phyloP scores from a whole-genome alignment of 2,888 invertebrate species.

The Charanyca ferruginea region DNA sequence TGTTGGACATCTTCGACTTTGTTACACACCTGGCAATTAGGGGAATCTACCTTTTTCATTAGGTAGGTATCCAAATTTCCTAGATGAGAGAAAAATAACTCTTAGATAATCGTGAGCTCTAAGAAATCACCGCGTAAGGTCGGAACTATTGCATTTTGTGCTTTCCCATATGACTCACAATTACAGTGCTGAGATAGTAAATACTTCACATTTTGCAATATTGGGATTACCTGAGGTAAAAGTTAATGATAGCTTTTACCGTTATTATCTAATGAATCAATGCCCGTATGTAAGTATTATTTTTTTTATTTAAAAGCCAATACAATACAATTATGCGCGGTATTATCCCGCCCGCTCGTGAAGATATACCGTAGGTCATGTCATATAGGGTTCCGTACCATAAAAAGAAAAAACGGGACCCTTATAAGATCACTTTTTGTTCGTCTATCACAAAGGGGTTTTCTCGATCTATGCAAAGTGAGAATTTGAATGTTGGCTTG shows the following conservation, averaged over 20 bases:
- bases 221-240: too few species aligned
- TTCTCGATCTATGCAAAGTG: neutral
- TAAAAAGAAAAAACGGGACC: neutral
- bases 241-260: neutral
- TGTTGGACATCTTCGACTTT: too few species aligned
- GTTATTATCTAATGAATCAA: slow-evolving; percentile 10
- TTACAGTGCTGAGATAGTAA: too few species aligned
- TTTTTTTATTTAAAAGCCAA: slow-evolving; percentile 19
- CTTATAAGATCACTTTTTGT: neutral
- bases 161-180: neutral
- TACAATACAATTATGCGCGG: slow-evolving; percentile 4
- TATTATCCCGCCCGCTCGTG: neutral
- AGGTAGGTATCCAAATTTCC: too few species aligned
- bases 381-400: neutral
- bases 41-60: too few species aligned
- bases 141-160: neutral
- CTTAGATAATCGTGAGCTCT: too few species aligned
- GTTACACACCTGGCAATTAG: too few species aligned
- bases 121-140: neutral
- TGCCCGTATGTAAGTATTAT: neutral
- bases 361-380: neutral
- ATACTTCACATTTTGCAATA: slow-evolving; percentile 21
- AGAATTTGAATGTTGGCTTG: neutral
- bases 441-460: too few species aligned
- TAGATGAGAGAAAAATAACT: too few species aligned